phyloP scores from a whole-genome alignment of 2,888 invertebrate species.

The Pomacea canaliculata region DNA sequence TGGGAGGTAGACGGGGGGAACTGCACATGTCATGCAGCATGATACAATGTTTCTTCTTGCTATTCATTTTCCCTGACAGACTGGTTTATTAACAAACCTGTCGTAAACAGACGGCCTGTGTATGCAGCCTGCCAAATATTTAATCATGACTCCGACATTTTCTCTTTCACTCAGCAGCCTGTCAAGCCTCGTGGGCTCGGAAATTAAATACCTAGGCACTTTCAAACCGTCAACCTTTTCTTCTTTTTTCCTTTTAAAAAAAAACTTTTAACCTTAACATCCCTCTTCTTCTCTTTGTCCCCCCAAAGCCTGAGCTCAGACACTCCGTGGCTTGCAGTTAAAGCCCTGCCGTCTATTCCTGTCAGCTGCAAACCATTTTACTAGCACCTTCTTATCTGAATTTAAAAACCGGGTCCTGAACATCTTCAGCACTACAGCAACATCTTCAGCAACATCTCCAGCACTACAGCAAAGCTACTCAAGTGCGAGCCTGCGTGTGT shows the following conservation, averaged over 20 bases:
- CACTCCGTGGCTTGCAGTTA: too few relatives aligned
- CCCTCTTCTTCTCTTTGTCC: too few relatives aligned
- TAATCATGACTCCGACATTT: constrained; percentile 14
- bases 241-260: not conserved
- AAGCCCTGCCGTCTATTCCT: too few relatives aligned
- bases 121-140: constrained; percentile 9
- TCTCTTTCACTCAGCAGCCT: constrained; percentile 3
- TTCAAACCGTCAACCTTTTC: not conserved
- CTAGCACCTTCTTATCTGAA: too few relatives aligned
- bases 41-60: not conserved
- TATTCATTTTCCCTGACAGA: constrained; percentile 7
- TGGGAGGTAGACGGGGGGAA: not conserved
- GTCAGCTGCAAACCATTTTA: too few relatives aligned
- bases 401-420: too few relatives aligned
- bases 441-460: too few relatives aligned
- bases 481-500: too few relatives aligned
- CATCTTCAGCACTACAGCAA: too few relatives aligned
- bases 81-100: constrained; percentile 15
- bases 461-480: too few relatives aligned
- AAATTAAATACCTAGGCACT: not conserved
- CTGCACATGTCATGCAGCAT: not conserved
- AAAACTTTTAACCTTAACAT: too few relatives aligned
- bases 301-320: too few relatives aligned
- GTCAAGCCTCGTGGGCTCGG: not conserved
- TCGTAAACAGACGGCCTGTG: constrained; percentile 2